A percentile compares a stretch with the other conserved stretches of the same genome.
Evolutionary conservation across 2,797 vertebrate species (phyloP).

Genomic region (Emydoidea blandingii): DNA sequence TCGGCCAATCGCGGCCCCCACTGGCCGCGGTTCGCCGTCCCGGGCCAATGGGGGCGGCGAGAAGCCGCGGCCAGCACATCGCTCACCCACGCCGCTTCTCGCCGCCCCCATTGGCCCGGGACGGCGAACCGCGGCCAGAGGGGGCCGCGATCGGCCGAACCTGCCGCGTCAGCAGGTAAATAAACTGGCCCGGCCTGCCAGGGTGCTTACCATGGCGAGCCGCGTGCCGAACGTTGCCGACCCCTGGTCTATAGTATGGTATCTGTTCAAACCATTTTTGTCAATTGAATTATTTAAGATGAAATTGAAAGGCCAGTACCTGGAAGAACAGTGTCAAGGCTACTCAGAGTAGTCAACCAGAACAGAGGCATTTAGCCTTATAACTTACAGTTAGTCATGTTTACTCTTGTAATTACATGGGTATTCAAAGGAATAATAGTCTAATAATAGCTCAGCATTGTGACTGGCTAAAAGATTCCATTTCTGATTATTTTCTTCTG

Average conservation of each 20-base stretch:
- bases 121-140: too few relatives aligned
- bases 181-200: too few relatives aligned
- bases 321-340: background rate
- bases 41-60: too few relatives aligned
- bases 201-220: too few relatives aligned
- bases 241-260: background rate
- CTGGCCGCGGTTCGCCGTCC: too few relatives aligned
- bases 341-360: slow-evolving; percentile 25
- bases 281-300: slow-evolving; percentile 9
- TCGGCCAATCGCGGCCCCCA: too few relatives aligned
- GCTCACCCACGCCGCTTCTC: too few relatives aligned
- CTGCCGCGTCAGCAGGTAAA: too few relatives aligned
- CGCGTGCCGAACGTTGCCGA: too few relatives aligned
- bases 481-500: background rate
- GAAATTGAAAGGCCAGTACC: slow-evolving; percentile 29
- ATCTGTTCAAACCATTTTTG: slow-evolving; percentile 29
- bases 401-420: background rate
- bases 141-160: too few relatives aligned
- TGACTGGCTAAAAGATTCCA: background rate
- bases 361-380: slow-evolving; percentile 15
- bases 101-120: too few relatives aligned
- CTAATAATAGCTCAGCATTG: background rate
- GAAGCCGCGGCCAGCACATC: too few relatives aligned
- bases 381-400: background rate
- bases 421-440: background rate